These are phyloP conservation scores for Sinodicranocentrus sp. DNA, from an alignment of 2,888 invertebrate species.

Conservation along the genomic window DNA sequence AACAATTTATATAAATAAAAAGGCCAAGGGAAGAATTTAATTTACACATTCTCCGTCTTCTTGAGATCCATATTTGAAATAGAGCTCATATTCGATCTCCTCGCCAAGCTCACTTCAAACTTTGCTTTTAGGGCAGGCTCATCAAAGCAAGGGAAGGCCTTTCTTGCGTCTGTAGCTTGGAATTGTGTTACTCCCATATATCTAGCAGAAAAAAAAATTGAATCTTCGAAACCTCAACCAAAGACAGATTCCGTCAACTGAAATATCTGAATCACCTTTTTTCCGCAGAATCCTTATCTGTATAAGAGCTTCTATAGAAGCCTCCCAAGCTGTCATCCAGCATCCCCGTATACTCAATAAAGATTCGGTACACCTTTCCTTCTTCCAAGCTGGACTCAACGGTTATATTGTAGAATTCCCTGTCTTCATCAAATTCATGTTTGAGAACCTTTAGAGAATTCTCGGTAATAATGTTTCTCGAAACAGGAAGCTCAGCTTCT, in stretches of 20 bases:
- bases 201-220: conserved; percentile 1
- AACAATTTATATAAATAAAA: not conserved
- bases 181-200: conserved; percentile 84
- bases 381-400: conserved; percentile 82
- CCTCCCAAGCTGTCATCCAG: conserved; percentile 86
- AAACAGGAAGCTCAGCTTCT: conserved; percentile 58
- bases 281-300: conserved; percentile 82
- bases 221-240: too few relatives aligned
- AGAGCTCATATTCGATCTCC: conserved; percentile 85
- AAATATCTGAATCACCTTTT: conserved; percentile 87
- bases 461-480: conserved; percentile 38
- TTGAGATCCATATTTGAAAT: conserved; percentile 87
- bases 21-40: conserved; percentile 69
- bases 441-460: conserved; percentile 72
- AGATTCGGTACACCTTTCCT: conserved; percentile 84
- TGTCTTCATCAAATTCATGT: conserved; percentile 72
- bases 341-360: conserved; percentile 85
- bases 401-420: conserved; percentile 86
- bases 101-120: conserved; percentile 87
- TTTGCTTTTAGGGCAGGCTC: conserved; percentile 88
- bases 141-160: conserved; percentile 89
- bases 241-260: too few relatives aligned
- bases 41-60: conserved; percentile 81
- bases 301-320: conserved; percentile 90
- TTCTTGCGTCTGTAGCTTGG: conserved; percentile 85